Percentiles rank a stretch among this genome's conserved stretches.
These are phyloP conservation scores for Anabas testudineus DNA, from an alignment of 2,797 vertebrate genomes.

Conservation along the genomic window DNA sequence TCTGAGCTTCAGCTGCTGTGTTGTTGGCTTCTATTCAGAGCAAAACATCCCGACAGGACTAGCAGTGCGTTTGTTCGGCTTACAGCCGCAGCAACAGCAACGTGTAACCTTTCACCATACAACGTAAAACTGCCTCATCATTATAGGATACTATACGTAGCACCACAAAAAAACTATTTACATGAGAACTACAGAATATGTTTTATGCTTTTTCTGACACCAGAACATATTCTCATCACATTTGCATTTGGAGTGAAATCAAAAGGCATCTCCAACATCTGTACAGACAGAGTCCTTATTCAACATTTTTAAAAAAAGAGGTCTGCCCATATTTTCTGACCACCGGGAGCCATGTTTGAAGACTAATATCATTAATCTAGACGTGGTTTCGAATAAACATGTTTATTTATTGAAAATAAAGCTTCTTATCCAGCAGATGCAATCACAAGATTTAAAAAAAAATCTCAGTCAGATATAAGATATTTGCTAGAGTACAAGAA, in stretches of 20 bases:
- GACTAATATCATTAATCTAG: conserved; percentile 39
- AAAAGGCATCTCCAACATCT: conserved; percentile 73
- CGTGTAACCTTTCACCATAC: conserved; percentile 35
- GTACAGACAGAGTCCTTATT: conserved; percentile 71
- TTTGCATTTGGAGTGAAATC: conserved; percentile 75
- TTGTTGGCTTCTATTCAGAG: conserved; percentile 45
- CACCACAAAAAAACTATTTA: conserved; percentile 81
- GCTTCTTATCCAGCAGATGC: conserved; percentile 66
- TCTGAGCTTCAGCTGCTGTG: conserved; percentile 52
- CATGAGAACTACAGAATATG: conserved; percentile 81
- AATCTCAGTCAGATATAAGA: conserved; percentile 42
- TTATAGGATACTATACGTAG: conserved; percentile 66
- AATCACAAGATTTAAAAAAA: conserved; percentile 49
- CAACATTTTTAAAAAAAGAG: conserved; percentile 59
- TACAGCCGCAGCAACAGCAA: conserved; percentile 40
- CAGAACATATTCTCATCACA: conserved; percentile 79
- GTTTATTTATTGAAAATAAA: conserved; percentile 80
- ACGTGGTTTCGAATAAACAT: conserved; percentile 59
- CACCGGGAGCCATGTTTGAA: conserved; percentile 62
- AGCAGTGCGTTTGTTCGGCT: conserved; percentile 36
- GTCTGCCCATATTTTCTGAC: conserved; percentile 75
- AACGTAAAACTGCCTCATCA: conserved; percentile 54
- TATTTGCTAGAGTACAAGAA: conserved; percentile 50
- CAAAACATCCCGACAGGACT: conserved; percentile 24
- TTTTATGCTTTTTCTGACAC: conserved; percentile 73